Evolutionary conservation across 2,888 invertebrate species (phyloP).

Genomic region (Sesia bembeciformis): DNA sequence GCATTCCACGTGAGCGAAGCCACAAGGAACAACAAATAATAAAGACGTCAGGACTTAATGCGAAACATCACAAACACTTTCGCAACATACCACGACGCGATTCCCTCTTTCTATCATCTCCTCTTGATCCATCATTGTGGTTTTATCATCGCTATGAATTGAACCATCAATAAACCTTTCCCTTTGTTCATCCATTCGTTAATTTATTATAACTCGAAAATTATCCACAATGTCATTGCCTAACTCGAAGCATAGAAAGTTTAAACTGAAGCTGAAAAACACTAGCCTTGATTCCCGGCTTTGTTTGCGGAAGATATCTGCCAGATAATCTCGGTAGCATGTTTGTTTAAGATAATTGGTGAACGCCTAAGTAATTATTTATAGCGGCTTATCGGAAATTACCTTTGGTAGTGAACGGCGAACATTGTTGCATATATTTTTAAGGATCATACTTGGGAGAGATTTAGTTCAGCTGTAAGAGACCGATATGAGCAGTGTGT

Average conservation of each 20-base stretch:
- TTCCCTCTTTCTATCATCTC: constrained; percentile 25
- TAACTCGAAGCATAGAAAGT: constrained; percentile 2
- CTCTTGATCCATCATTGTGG: constrained; percentile 13
- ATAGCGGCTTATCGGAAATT: too few relatives aligned
- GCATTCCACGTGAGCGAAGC: too few relatives aligned
- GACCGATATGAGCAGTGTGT: too few relatives aligned
- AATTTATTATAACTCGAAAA: neutral
- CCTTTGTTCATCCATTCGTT: neutral
- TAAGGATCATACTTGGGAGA: too few relatives aligned
- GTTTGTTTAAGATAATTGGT: constrained; percentile 32
- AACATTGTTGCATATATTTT: too few relatives aligned
- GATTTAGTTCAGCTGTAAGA: too few relatives aligned
- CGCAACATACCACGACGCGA: constrained; percentile 30
- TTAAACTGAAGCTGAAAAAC: constrained; percentile 3
- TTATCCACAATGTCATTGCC: neutral
- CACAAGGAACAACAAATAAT: too few relatives aligned
- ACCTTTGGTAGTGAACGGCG: too few relatives aligned
- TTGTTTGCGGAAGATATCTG: constrained; percentile 29
- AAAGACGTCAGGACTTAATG: too few relatives aligned
- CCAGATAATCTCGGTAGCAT: constrained; percentile 25
- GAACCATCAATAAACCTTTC: neutral
- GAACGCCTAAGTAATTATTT: too few relatives aligned
- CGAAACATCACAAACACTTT: neutral
- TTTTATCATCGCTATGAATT: neutral
- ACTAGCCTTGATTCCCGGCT: constrained; percentile 25